phyloP scores from a whole-genome alignment of 2,113 vertebrate genomes.

The Eudorcas thomsonii region DNA sequence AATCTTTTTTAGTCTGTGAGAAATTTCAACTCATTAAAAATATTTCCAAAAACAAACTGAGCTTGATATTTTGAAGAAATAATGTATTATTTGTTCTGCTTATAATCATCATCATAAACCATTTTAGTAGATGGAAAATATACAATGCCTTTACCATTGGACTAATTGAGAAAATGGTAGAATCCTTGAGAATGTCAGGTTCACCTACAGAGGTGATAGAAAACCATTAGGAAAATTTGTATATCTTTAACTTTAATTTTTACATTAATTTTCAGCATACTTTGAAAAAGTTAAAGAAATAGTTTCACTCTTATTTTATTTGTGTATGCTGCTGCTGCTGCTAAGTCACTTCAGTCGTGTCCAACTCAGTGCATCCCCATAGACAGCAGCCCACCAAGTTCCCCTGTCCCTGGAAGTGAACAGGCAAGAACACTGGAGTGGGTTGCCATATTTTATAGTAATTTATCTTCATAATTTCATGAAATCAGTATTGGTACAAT shows the following conservation, averaged over 20 bases:
- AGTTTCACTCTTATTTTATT: neutral
- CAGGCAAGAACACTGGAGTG: too few species aligned
- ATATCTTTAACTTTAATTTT: neutral
- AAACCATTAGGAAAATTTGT: neutral
- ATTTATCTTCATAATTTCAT: neutral
- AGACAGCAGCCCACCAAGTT: too few species aligned
- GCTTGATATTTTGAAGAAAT: neutral
- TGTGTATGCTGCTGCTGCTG: neutral
- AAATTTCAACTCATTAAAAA: neutral
- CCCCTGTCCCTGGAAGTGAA: too few species aligned
- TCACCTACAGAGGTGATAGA: neutral
- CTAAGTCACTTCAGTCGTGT: too few species aligned
- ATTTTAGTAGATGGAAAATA: neutral
- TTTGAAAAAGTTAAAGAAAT: neutral
- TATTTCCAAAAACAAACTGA: neutral
- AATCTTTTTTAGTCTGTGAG: neutral
- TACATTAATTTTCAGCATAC: neutral
- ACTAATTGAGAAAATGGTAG: neutral
- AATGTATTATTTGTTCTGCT: neutral
- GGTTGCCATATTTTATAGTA: neutral
- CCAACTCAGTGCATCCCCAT: too few species aligned
- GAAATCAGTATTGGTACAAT: neutral
- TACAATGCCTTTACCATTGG: neutral
- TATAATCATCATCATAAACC: neutral
- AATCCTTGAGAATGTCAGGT: neutral